Conservation (phyloP, 2,797 vertebrate species). For the Micromesistius poutassou region DNA sequence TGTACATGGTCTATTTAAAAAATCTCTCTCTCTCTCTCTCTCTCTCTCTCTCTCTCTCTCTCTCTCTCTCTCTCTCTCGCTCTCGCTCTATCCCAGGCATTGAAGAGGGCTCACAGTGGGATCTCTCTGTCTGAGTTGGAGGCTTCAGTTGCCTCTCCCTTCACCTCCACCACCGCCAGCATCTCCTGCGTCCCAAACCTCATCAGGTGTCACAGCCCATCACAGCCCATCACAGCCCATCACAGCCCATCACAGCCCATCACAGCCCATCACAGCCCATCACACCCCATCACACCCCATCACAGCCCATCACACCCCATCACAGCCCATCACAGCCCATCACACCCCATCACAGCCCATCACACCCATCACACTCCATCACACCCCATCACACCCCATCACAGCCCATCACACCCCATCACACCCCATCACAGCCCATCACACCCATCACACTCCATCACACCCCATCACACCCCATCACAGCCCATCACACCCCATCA, state of each 20-base stretch:
- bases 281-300: too few species aligned
- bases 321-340: not conserved
- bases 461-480: too few species aligned
- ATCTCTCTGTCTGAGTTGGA: slow-evolving; percentile 97
- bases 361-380: too few species aligned
- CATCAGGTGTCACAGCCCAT: slow-evolving; percentile 80
- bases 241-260: not conserved
- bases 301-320: too few species aligned
- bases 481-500: too few species aligned
- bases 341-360: too few species aligned
- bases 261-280: not conserved
- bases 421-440: too few species aligned
- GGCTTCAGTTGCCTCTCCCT: slow-evolving; percentile 95
- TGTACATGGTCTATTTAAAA: not conserved
- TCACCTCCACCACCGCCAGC: slow-evolving; percentile 92
- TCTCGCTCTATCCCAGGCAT: slow-evolving; percentile 71
- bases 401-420: too few species aligned
- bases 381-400: too few species aligned
- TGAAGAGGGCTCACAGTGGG: slow-evolving; percentile 93
- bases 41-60: slow-evolving; percentile 2
- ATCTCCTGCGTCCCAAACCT: slow-evolving; percentile 96
- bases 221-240: not conserved
- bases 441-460: too few species aligned
- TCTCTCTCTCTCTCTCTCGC: not conserved
- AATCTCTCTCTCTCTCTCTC: not conserved